Conservation (phyloP, 1,140 invertebrate species). For the Penaeus indicus region DNA sequence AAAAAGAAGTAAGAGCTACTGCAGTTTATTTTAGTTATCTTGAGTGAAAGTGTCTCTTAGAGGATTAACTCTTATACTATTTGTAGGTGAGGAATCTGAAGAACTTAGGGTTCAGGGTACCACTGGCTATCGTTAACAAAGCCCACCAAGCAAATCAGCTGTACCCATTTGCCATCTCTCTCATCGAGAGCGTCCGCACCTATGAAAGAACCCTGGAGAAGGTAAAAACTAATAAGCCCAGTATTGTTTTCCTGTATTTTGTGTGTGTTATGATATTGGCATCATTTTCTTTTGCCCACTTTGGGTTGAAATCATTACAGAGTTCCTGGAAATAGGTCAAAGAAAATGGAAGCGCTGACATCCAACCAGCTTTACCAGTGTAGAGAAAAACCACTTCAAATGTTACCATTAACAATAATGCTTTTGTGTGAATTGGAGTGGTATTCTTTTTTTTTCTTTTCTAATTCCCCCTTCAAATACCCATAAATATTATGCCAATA, state of each 20-base stretch:
- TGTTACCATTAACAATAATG: conserved; percentile 29
- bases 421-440: conserved; percentile 35
- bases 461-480: too few species aligned
- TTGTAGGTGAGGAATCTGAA: conserved; percentile 93
- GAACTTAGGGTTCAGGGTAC: conserved; percentile 95
- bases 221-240: conserved; percentile 74
- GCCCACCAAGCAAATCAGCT: conserved; percentile 98
- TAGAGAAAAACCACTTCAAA: conserved; percentile 41
- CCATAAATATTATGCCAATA: too few species aligned
- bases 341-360: conserved; percentile 23
- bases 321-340: too few species aligned
- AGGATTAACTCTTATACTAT: conserved; percentile 24
- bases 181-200: conserved; percentile 97
- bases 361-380: not conserved
- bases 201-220: conserved; percentile 97
- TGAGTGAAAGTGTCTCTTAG: not conserved
- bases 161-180: conserved; percentile 98
- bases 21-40: not conserved
- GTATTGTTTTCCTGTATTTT: not conserved
- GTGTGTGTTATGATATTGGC: not conserved
- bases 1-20: too few species aligned
- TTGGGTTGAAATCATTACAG: too few species aligned
- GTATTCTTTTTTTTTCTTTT: not conserved
- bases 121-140: conserved; percentile 97
- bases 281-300: too few species aligned